Conservation (phyloP, 2,113 vertebrate species). For the Gallinago paraguaiae region DNA sequence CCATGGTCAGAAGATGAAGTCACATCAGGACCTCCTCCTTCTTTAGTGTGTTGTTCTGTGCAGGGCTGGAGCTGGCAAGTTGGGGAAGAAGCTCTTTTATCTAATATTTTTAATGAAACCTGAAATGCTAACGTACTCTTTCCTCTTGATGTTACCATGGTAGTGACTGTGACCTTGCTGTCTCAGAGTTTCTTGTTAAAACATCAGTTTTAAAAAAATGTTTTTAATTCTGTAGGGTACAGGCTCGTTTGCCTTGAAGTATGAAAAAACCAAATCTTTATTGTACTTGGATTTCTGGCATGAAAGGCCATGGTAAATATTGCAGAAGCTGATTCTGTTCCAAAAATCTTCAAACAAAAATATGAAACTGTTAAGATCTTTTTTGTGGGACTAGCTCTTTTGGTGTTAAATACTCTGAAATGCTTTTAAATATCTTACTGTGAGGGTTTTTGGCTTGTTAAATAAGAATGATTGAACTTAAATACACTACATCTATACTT, state of each 20-base stretch:
- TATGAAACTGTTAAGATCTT: background rate
- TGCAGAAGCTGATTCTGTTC: background rate
- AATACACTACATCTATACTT: background rate
- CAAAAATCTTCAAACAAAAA: background rate
- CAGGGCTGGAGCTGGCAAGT: background rate
- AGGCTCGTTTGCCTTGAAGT: background rate
- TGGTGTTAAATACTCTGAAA: background rate
- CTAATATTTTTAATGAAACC: conserved; percentile 21
- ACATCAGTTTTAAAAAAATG: background rate
- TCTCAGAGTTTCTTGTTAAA: conserved; percentile 37
- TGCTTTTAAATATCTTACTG: background rate
- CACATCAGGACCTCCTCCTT: background rate
- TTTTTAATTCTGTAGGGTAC: background rate
- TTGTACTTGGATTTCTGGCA: conserved; percentile 11
- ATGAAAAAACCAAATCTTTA: background rate
- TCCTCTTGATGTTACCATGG: conserved; percentile 11
- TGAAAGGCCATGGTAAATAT: background rate
- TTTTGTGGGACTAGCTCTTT: background rate
- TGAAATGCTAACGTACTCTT: background rate
- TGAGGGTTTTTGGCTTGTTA: background rate
- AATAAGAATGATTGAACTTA: background rate
- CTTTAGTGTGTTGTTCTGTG: background rate
- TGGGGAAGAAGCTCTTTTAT: conserved; percentile 22
- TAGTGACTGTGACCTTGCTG: conserved; percentile 24
- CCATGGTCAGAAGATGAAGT: background rate